phyloP scores from a whole-genome alignment of 2,888 invertebrate genomes.

The Rhamnusium bicolor region DNA sequence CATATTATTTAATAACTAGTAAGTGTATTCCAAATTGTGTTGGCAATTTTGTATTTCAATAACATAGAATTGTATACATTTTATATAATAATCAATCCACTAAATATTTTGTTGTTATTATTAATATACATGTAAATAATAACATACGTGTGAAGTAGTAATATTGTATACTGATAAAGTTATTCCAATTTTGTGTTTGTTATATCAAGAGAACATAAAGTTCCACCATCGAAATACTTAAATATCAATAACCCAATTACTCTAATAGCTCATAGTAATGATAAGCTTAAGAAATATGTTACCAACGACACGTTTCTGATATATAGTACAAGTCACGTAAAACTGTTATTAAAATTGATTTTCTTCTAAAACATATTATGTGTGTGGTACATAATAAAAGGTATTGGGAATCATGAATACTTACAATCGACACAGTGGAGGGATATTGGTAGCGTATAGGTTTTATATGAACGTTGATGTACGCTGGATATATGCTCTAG shows the following conservation, averaged over 20 bases:
- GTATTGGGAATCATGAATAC: neutral
- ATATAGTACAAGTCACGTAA: constrained; percentile 49
- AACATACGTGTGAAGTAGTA: neutral
- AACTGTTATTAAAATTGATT: constrained; percentile 55
- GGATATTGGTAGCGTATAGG: no score
- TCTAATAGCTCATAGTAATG: constrained; percentile 50
- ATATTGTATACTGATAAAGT: neutral
- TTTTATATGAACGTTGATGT: no score
- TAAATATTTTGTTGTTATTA: no score
- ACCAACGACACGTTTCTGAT: constrained; percentile 51
- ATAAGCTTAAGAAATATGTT: constrained; percentile 47
- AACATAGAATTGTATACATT: no score
- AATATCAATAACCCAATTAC: constrained; percentile 54
- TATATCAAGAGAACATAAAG: constrained; percentile 7
- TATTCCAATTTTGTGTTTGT: neutral
- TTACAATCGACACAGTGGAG: no score
- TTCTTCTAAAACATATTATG: constrained; percentile 17
- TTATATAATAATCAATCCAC: no score
- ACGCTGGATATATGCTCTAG: no score
- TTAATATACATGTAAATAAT: neutral
- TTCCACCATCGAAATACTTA: constrained; percentile 40
- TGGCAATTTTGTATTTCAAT: no score
- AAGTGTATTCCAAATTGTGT: no score
- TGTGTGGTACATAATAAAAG: neutral
- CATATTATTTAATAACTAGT: no score